phyloP scores from a whole-genome alignment of 2,888 invertebrate species.

The Asteroscopus sphinx region DNA sequence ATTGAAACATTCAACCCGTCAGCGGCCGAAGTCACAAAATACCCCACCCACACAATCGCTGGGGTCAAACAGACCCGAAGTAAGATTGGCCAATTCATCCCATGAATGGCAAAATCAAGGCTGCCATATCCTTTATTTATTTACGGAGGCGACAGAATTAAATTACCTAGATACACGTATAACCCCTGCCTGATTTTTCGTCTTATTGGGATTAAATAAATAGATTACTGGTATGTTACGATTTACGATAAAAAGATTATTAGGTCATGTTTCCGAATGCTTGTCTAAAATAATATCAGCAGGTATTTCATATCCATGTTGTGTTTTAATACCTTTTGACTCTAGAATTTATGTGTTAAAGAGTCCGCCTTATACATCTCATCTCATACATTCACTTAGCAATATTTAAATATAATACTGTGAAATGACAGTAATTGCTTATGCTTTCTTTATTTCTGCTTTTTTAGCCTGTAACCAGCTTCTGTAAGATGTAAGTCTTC shows the following conservation, averaged over 20 bases:
- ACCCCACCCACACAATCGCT: constrained; percentile 53
- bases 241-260: background rate
- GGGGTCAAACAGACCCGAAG: constrained; percentile 59
- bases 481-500: too few relatives aligned
- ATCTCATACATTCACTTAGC: too few relatives aligned
- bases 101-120: constrained; percentile 71
- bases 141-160: constrained; percentile 62
- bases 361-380: too few relatives aligned
- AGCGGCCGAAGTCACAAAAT: constrained; percentile 48
- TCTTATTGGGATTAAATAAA: constrained; percentile 20
- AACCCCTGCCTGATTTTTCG: constrained; percentile 12
- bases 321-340: too few relatives aligned
- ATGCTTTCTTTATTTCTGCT: too few relatives aligned
- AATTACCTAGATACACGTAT: constrained; percentile 56
- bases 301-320: too few relatives aligned
- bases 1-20: constrained; percentile 36
- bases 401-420: too few relatives aligned
- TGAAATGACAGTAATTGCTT: too few relatives aligned
- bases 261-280: too few relatives aligned
- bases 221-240: background rate
- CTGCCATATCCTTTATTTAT: constrained; percentile 64
- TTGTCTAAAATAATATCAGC: too few relatives aligned
- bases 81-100: constrained; percentile 72
- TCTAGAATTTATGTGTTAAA: too few relatives aligned
- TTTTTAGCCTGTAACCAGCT: too few relatives aligned